Evolutionary conservation across 2,113 vertebrate genomes (phyloP).

Genomic region (Lophius piscatorius): DNA sequence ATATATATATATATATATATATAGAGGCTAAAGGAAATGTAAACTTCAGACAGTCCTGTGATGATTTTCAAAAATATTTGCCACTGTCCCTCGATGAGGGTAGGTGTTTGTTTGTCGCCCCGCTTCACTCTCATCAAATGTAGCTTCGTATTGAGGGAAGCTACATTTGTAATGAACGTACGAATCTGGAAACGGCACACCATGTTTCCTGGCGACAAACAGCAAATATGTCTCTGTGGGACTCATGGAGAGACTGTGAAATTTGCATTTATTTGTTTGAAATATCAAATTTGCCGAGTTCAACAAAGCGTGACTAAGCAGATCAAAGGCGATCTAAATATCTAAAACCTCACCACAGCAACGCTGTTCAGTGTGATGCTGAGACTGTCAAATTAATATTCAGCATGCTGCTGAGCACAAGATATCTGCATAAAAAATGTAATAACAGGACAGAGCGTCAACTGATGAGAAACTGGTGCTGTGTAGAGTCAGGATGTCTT

Average conservation of each 20-base stretch:
- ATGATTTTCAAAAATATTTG: too few relatives aligned
- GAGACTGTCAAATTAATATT: too few relatives aligned
- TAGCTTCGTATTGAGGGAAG: slow-evolving; percentile 14
- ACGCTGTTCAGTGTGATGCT: slow-evolving; percentile 12
- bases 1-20: too few relatives aligned
- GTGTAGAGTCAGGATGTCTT: background rate
- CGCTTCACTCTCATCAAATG: slow-evolving; percentile 7
- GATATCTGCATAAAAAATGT: slow-evolving; percentile 11
- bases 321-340: slow-evolving; percentile 53
- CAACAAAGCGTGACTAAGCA: slow-evolving; percentile 49
- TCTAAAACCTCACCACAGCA: slow-evolving; percentile 26
- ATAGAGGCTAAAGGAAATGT: too few relatives aligned
- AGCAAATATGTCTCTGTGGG: slow-evolving; percentile 23
- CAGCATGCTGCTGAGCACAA: slow-evolving; percentile 12
- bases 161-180: slow-evolving; percentile 3
- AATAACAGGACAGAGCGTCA: background rate
- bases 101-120: too few relatives aligned
- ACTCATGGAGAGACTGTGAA: slow-evolving; percentile 30
- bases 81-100: too few relatives aligned
- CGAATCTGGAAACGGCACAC: slow-evolving; percentile 10
- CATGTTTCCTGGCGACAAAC: slow-evolving; percentile 25
- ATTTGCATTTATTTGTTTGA: slow-evolving; percentile 47
- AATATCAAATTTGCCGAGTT: slow-evolving; percentile 40
- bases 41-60: too few relatives aligned
- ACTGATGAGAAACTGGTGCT: background rate